phyloP scores from a whole-genome alignment of 2,113 vertebrate genomes.

The Polyodon spathula region DNA sequence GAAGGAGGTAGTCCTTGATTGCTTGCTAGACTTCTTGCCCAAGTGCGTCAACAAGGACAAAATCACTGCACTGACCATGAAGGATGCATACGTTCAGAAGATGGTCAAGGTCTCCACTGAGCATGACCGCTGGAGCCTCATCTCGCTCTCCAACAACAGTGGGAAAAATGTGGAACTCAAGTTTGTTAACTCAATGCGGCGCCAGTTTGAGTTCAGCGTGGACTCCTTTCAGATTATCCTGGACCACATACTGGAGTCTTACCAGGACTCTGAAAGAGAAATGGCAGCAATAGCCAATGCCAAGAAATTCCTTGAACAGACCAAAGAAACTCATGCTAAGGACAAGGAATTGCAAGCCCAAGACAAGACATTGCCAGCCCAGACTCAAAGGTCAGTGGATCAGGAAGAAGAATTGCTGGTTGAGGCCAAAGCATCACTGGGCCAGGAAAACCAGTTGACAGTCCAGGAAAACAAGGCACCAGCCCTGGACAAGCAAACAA shows the following conservation, averaged over 20 bases:
- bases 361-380: conserved; percentile 10
- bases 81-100: conserved; percentile 92
- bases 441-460: conserved; percentile 10
- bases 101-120: conserved; percentile 90
- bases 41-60: conserved; percentile 85
- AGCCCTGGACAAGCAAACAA: conserved; percentile 14
- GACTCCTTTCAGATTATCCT: conserved; percentile 95
- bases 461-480: conserved; percentile 22
- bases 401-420: background rate
- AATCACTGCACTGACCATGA: conserved; percentile 83
- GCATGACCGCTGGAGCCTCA: conserved; percentile 90
- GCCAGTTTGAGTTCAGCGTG: conserved; percentile 95
- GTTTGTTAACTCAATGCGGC: conserved; percentile 76
- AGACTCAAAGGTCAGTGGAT: background rate
- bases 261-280: conserved; percentile 53
- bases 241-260: conserved; percentile 71
- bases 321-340: background rate
- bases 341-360: conserved; percentile 5
- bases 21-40: conserved; percentile 79
- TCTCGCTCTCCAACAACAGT: conserved; percentile 89
- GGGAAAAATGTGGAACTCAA: conserved; percentile 94
- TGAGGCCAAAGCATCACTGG: conserved; percentile 1
- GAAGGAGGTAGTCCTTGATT: conserved; percentile 81
- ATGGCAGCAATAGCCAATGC: conserved; percentile 18
- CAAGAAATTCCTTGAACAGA: background rate